Conservation (phyloP, 2,888 invertebrate species). For the Metopia argyrocephala region DNA sequence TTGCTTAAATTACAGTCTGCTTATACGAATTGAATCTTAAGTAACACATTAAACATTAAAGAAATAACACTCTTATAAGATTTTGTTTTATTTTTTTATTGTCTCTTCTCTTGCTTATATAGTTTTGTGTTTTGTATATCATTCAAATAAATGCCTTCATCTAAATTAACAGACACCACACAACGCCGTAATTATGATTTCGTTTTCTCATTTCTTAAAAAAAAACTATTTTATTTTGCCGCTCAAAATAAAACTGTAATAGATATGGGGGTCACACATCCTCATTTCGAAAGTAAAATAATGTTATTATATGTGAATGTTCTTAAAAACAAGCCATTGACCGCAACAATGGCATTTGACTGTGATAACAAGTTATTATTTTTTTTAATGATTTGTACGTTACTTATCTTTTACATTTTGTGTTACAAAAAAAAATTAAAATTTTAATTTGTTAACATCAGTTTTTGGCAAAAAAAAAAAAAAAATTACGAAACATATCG, state of each 20-base stretch:
- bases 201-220: neutral
- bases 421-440: neutral
- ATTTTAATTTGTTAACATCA: neutral
- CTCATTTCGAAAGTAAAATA: conserved; percentile 28
- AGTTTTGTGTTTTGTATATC: neutral
- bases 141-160: neutral
- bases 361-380: neutral
- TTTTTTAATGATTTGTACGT: neutral
- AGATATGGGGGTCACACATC: conserved; percentile 34
- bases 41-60: conserved; percentile 31
- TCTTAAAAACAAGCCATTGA: conserved; percentile 9
- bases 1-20: neutral
- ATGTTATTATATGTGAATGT: conserved; percentile 8
- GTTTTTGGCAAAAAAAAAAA: neutral
- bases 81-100: neutral
- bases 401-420: neutral
- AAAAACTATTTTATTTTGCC: neutral
- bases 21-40: conserved; percentile 12
- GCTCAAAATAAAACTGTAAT: conserved; percentile 5
- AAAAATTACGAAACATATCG: neutral
- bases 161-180: neutral
- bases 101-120: neutral
- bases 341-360: neutral
- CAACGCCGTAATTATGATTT: neutral
- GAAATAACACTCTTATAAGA: neutral